Base-by-base conservation (phyloP, 1,140 invertebrate species). In the Delia radicum region DNA sequence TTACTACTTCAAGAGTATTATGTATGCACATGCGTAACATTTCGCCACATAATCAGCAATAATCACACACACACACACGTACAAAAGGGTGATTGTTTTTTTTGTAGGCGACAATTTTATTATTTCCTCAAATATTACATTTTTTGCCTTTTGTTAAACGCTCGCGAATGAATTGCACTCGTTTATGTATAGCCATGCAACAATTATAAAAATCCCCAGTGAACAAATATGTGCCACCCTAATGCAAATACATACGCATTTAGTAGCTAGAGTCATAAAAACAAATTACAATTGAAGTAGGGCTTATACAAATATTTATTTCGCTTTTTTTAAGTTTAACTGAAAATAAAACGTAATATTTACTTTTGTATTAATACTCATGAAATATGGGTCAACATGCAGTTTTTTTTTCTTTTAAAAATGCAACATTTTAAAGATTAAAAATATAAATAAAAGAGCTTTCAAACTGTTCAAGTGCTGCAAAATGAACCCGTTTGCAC, bases 311-410 rank as follows among this genome's bases (percentile, higher is more conserved):
- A 55, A 55, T 55, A 55, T 55, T 55, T 55, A 55, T 48, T 55
- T 55, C 1, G 13, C 0, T 15, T 48, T 48, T 48, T 48, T 48
- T 55, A 5, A 21, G n/a, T 18, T 55, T 8, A 55, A 21, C 18
- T 21, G 48, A 55, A 55, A 55, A 55, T 55, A 55, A 55, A 55
- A 55, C 48, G 48, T 55, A 55, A 55, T 55, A 55, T 55, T 55
- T 21, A 55, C 18, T 21, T 55, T 55, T 55, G 48, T 21, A 21
- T 4, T 55, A n/a, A 55, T 3, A 55, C 18, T 4, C 21, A 55
- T 55, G 3, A 55, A 55, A 55, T 55, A 21, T 55, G 48, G 48
- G 48, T 55, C 48, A 55, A 21, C 21, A 21, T 55, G n/a, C 48
- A 55, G 48, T 55, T 55, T 21, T 18, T 18, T 21, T 55, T 48